Conservation (phyloP, 2,113 vertebrate genomes). For the Cinclus cinclus region DNA sequence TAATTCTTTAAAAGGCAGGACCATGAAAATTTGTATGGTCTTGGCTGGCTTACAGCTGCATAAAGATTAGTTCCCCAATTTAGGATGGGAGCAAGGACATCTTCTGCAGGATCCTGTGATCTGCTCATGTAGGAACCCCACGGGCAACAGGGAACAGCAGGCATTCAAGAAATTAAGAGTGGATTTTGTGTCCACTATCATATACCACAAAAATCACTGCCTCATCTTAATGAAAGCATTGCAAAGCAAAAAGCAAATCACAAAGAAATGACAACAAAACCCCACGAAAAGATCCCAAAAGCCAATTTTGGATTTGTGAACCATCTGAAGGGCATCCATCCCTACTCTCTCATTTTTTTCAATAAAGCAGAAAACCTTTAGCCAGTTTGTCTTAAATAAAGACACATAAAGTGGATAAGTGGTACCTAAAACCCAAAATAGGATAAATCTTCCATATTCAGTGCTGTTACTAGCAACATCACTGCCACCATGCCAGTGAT, state of each 20-base stretch:
- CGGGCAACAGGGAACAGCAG: not conserved
- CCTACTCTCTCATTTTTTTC: not conserved
- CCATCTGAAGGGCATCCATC: not conserved
- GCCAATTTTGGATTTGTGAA: not conserved
- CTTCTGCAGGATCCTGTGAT: not conserved
- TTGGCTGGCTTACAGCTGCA: not conserved
- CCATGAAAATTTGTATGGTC: not conserved
- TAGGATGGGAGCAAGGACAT: not conserved
- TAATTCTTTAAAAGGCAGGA: not conserved
- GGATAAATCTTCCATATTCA: not conserved
- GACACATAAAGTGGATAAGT: not conserved
- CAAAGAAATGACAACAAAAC: not conserved
- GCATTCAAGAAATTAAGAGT: not conserved
- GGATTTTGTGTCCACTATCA: not conserved
- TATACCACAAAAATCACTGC: not conserved
- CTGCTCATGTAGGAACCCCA: not conserved
- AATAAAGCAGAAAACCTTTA: not conserved
- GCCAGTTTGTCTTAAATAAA: not conserved
- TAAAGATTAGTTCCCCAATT: not conserved
- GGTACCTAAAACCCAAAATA: not conserved
- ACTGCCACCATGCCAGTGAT: not conserved
- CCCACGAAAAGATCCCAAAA: rapidly evolving
- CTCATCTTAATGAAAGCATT: not conserved
- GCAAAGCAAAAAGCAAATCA: not conserved
- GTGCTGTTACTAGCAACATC: not conserved